These are phyloP conservation scores for Urocitellus parryii DNA, from an alignment of 2,113 vertebrate species.

Conservation along the genomic window DNA sequence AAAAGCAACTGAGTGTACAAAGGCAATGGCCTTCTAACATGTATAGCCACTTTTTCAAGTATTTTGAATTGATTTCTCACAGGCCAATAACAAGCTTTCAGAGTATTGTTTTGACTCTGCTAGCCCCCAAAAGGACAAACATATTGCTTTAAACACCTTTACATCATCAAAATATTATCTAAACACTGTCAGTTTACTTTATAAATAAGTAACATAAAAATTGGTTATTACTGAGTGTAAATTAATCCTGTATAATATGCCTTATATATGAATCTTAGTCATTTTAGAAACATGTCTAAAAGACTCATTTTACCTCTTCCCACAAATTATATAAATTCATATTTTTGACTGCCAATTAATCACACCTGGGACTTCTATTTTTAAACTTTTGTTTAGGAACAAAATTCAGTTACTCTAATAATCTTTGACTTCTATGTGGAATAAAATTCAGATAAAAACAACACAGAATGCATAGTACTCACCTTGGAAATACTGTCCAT, in stretches of 20 bases:
- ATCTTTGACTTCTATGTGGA: neutral
- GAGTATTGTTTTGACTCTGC: neutral
- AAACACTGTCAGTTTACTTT: constrained; percentile 50
- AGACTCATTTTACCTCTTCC: constrained; percentile 49
- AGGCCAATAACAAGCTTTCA: neutral
- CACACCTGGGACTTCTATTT: neutral
- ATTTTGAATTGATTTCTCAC: constrained; percentile 22
- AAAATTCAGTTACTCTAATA: constrained; percentile 29
- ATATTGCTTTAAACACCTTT: constrained; percentile 3
- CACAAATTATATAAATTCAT: constrained; percentile 29
- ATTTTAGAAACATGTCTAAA: constrained; percentile 6
- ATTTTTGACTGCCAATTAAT: constrained; percentile 18
- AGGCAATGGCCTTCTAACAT: neutral
- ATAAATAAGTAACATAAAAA: constrained; percentile 40
- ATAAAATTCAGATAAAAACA: constrained; percentile 46
- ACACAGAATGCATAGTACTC: constrained; percentile 71
- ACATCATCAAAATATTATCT: constrained; percentile 51
- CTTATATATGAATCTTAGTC: constrained; percentile 46
- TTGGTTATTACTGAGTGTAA: constrained; percentile 8
- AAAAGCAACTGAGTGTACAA: constrained; percentile 43
- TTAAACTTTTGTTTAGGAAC: constrained; percentile 30
- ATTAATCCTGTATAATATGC: constrained; percentile 12
- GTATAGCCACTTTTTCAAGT: constrained; percentile 13
- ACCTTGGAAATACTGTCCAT: constrained; percentile 99
- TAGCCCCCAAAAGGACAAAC: neutral